These are phyloP conservation scores for Catocala fraxini DNA, from an alignment of 2,888 invertebrate species.

Conservation along the genomic window DNA sequence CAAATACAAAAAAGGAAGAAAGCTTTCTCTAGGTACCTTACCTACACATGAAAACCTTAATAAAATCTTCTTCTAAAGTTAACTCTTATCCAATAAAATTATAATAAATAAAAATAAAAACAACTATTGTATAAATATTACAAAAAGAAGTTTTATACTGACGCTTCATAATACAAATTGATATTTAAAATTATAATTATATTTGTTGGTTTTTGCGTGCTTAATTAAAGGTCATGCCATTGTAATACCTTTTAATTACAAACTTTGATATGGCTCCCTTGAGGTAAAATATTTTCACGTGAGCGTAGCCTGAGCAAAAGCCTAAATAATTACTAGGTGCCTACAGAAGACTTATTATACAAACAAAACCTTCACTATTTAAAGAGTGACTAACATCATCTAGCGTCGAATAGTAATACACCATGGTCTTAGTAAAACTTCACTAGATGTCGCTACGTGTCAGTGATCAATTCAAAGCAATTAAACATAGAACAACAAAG, in stretches of 20 bases:
- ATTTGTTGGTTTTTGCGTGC: too few relatives aligned
- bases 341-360: not conserved
- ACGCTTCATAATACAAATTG: too few relatives aligned
- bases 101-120: too few relatives aligned
- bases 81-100: too few relatives aligned
- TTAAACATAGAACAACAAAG: not conserved
- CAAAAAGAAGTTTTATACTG: too few relatives aligned
- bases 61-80: too few relatives aligned
- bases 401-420: slow-evolving; percentile 39
- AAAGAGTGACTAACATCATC: slow-evolving; percentile 36
- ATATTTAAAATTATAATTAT: too few relatives aligned
- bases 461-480: not conserved
- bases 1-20: too few relatives aligned
- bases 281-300: slow-evolving; percentile 14
- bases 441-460: slow-evolving; percentile 9
- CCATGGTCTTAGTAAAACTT: slow-evolving; percentile 24
- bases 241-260: slow-evolving; percentile 1
- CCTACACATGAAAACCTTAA: too few relatives aligned
- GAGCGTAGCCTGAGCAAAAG: slow-evolving; percentile 13
- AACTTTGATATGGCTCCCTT: slow-evolving; percentile 10
- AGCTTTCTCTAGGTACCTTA: too few relatives aligned
- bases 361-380: not conserved
- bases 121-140: too few relatives aligned
- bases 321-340: not conserved
- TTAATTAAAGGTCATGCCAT: not conserved